Conservation (phyloP, 2,888 invertebrate genomes). For the Furcula furcula region DNA sequence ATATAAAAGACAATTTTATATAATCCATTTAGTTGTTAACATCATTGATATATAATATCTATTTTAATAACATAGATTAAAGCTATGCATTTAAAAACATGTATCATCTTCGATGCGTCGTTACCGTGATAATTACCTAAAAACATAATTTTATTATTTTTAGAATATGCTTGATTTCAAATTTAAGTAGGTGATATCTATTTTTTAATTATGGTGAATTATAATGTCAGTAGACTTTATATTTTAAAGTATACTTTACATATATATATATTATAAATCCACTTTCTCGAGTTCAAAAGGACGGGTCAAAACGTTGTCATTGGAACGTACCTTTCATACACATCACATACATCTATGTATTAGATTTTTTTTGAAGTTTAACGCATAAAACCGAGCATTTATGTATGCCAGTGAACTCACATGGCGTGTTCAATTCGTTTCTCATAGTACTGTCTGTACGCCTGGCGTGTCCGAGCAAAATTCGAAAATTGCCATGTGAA, state of each 20-base stretch:
- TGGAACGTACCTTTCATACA: conserved; percentile 4
- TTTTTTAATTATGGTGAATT: too few species aligned
- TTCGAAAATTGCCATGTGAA: conserved; percentile 39
- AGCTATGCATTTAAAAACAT: conserved; percentile 44
- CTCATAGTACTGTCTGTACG: conserved; percentile 33
- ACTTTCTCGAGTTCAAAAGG: conserved; percentile 20
- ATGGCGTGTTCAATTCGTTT: conserved; percentile 36
- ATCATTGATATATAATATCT: conserved; percentile 32
- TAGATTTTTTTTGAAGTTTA: conserved; percentile 13
- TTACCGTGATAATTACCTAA: conserved; percentile 38
- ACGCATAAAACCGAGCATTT: conserved; percentile 27
- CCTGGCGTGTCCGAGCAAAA: conserved; percentile 34
- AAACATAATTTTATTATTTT: too few species aligned
- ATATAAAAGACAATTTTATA: conserved; percentile 36
- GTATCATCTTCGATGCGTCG: conserved; percentile 49
- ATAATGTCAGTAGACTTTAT: too few species aligned
- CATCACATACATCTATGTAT: not conserved
- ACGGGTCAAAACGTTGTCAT: conserved; percentile 17
- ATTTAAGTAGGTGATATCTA: too few species aligned
- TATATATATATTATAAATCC: too few species aligned
- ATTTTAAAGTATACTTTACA: too few species aligned
- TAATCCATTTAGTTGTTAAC: conserved; percentile 30
- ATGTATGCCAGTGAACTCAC: conserved; percentile 34
- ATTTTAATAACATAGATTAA: conserved; percentile 54
- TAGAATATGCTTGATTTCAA: too few species aligned